Evolutionary conservation across 2,113 vertebrate genomes (phyloP), one percentile per base, ranked within the genome.

Genomic region (Sturnus vulgaris): DNA sequence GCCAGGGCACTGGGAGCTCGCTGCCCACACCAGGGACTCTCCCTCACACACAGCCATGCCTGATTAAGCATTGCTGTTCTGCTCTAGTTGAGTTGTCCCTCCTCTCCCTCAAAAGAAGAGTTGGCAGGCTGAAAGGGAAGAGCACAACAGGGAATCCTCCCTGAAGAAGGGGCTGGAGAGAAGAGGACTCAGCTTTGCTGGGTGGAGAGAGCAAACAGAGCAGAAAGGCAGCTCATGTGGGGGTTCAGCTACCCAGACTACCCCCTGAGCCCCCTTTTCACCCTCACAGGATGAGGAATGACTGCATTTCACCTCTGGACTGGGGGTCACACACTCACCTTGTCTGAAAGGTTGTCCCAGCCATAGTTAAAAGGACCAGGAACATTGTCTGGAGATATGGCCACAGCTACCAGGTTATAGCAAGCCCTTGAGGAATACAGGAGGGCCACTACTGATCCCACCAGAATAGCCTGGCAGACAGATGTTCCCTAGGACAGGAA

Each of bases 361-460:
- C 99, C 98, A 82, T 99, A 99, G 93, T 98, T 99, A 97, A 99
- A 99, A 33, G 99, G 98, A 55, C 98, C 99, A 88, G 98, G 98
- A 94, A 98, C 95, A 94, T 86, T 98, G 88, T 99, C 98, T 20
- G 99, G 99, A 25, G 98, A 98, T 93, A 99, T 96, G 71, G 98
- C 97, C 95, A 99, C 98, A 81, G 99, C 98, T 92, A 99, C 99
- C 94, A 99, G 98, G 97, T 99, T 99, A 92, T 99, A 99, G 92
- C 99, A 99, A 90, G 99, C 99, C 97, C 99, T 98, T 88, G 99
- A 99, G 11, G 98, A 99, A 96, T 99, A 99, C 24, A 99, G 98
- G 39, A 99, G 98, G 92, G 99, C 98, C 5, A 99, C 98, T 39
- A 98, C 96, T 17, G 98, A 99, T 65, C 99, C 98, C 18, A 99